Conservation (phyloP, 2,888 invertebrate genomes). For the Chelonus formosanus region DNA sequence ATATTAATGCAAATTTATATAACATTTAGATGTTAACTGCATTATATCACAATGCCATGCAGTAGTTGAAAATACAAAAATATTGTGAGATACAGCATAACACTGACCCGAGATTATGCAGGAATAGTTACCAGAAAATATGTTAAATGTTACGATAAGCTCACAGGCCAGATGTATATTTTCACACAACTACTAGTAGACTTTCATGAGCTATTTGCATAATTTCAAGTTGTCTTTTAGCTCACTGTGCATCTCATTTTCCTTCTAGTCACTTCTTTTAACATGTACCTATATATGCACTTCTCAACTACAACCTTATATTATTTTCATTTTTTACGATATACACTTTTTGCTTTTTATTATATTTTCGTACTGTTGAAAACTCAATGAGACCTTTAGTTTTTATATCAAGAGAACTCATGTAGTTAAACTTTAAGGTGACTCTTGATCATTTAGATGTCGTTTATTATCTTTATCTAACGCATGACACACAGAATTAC, state of each 20-base stretch:
- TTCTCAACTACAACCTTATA: background rate
- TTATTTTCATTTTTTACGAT: background rate
- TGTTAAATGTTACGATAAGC: slow-evolving; percentile 23
- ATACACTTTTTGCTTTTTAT: slow-evolving; percentile 5
- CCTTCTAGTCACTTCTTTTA: background rate
- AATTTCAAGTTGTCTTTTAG: slow-evolving; percentile 26
- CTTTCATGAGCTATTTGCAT: slow-evolving; percentile 22
- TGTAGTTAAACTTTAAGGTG: slow-evolving; percentile 29
- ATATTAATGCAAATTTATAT: background rate
- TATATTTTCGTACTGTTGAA: slow-evolving; percentile 3
- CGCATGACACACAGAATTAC: background rate
- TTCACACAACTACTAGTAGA: slow-evolving; percentile 11
- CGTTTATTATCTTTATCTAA: slow-evolving; percentile 29
- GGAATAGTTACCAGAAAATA: slow-evolving; percentile 22
- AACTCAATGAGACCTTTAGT: slow-evolving; percentile 23
- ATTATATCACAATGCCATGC: background rate
- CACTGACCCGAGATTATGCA: slow-evolving; percentile 26
- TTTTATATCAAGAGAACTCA: slow-evolving; percentile 16
- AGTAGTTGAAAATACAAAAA: slow-evolving; percentile 1
- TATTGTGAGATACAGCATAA: background rate
- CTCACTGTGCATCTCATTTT: slow-evolving; percentile 7
- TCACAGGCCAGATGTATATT: slow-evolving; percentile 18
- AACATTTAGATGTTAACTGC: too few relatives aligned
- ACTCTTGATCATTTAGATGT: slow-evolving; percentile 29
- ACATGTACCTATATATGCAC: background rate